Base-by-base conservation (phyloP, 2,888 invertebrate genomes). In the Meloe dianella region DNA sequence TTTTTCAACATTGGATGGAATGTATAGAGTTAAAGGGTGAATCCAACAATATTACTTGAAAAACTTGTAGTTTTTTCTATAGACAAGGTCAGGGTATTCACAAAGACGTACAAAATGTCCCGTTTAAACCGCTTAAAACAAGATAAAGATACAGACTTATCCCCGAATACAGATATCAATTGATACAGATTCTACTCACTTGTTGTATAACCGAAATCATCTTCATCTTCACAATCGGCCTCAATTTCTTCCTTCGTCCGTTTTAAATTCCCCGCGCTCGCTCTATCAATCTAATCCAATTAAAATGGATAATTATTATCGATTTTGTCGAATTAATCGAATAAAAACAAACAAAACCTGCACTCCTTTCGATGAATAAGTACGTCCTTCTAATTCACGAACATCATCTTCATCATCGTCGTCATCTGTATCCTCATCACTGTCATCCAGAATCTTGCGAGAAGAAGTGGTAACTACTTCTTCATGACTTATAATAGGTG, bases 171-270 rank as follows among this genome's bases (percentile, higher is more conserved):
- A n/a, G n/a, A n/a, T n/a, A n/a, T n/a, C n/a, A n/a, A n/a, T n/a
- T 27, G 27, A 27, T 27, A 27, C 27, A 4, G 4, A 3, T 27
- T 27, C 27, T 22, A 91, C 93, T 92, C 87, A 96, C 96, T 91
- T 81, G 87, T 86, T n/a, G 97, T 97, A 85, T 97, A 97, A 64
- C 96, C 97, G 84, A 91, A 97, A 78, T 94, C 92, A 80, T 97
- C 97, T 83, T 96, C 96, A 74, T 90, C 86, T 78, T 97, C 97
- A 14, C 90, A 88, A 79, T 97, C 96, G 0, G 91, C 91, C 1
- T 89, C 90, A 64, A 90, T 90, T 85, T 94, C 94, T 75, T 91
- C 90, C 85, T 89, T 91, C 72, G 88, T 89, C 61, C 93, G 86
- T 80, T 91, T 93, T 5, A 95, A 88, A 72, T 94, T 94, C 0